Evolutionary conservation across 1,140 invertebrate species (phyloP).

Genomic region (Hylaeus anthracinus): DNA sequence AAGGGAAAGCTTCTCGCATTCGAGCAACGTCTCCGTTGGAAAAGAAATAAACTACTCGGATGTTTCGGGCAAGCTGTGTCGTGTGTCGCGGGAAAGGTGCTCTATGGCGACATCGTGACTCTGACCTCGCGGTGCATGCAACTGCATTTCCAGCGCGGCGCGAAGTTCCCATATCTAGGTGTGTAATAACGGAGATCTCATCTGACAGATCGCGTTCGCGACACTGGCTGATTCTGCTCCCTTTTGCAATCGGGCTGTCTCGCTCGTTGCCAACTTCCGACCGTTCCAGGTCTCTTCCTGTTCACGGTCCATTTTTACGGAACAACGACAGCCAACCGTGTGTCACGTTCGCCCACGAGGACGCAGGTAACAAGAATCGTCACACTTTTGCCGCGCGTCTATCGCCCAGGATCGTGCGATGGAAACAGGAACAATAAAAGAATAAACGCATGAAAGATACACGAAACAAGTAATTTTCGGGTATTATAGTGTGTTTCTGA

Average conservation of each 20-base stretch:
- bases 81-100: constrained; percentile 39
- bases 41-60: constrained; percentile 38
- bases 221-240: constrained; percentile 28
- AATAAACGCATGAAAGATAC: not conserved
- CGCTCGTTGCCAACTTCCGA: constrained; percentile 37
- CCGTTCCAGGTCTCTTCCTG: constrained; percentile 48
- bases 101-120: constrained; percentile 1
- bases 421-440: not conserved
- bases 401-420: not conserved
- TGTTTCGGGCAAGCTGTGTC: constrained; percentile 28
- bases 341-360: constrained; percentile 4
- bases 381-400: constrained; percentile 19
- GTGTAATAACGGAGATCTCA: constrained; percentile 29
- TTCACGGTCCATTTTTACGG: constrained; percentile 54
- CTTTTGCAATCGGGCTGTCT: constrained; percentile 8
- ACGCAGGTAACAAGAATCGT: constrained; percentile 26
- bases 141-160: constrained; percentile 31
- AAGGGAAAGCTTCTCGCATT: constrained; percentile 2
- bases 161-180: constrained; percentile 5
- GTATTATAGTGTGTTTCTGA: not conserved
- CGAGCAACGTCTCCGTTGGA: not conserved
- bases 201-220: constrained; percentile 36
- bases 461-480: not conserved
- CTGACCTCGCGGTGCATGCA: constrained; percentile 20
- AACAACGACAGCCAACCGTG: constrained; percentile 35